Evolutionary conservation across 2,113 vertebrate genomes (phyloP).

Genomic region (Capreolus pygargus): DNA sequence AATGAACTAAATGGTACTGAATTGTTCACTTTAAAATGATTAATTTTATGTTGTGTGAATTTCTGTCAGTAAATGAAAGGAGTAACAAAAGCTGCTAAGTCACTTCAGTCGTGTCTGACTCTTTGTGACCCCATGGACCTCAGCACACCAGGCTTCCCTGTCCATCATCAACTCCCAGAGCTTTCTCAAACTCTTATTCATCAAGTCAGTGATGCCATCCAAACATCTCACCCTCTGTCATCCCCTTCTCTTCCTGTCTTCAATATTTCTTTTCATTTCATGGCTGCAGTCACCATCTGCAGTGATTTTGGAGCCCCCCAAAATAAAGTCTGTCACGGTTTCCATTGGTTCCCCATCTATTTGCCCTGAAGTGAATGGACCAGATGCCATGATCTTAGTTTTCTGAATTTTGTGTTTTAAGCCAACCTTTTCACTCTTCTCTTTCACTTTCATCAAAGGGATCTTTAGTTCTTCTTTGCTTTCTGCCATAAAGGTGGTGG

Average conservation of each 20-base stretch:
- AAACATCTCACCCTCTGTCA: neutral
- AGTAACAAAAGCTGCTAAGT: neutral
- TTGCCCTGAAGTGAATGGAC: neutral
- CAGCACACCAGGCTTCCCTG: neutral
- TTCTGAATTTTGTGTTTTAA: neutral
- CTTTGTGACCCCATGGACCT: accelerated
- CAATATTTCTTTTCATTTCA: neutral
- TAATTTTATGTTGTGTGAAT: neutral
- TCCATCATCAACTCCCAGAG: neutral
- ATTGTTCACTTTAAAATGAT: neutral
- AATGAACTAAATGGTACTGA: neutral
- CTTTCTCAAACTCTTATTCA: neutral
- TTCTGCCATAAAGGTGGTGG: neutral
- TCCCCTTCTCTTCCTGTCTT: neutral
- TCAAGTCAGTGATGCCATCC: neutral
- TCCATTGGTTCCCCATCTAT: neutral
- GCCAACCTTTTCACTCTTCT: neutral
- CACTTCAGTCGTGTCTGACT: too few relatives aligned
- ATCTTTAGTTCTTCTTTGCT: neutral
- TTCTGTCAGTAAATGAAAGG: neutral
- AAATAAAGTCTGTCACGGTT: neutral
- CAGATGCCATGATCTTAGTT: neutral
- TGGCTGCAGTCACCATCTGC: neutral
- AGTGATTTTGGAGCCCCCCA: accelerated
- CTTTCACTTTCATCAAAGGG: neutral